Base-by-base conservation (phyloP, 2,797 vertebrate genomes). In the Sandelia bainsii region DNA sequence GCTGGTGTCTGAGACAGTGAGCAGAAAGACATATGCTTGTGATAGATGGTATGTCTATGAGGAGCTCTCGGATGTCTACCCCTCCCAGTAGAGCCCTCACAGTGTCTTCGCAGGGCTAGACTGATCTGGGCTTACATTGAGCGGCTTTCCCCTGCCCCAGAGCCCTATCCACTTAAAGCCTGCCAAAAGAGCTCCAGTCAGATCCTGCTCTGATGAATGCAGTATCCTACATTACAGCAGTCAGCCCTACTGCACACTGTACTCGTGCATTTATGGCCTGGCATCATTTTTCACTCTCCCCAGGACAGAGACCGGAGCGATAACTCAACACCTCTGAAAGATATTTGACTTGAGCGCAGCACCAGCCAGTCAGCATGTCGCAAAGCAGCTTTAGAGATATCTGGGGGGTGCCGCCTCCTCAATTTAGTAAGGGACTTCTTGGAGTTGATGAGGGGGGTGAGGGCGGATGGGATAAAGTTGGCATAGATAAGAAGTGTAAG, bases 61-160 rank as follows among this genome's bases (percentile, higher is more conserved):
- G 83, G 53, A 83, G 73, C 75, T 74, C 66, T 53, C 67, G 67
- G 67, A 84, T 78, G 37, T 66, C 72, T 71, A 57, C 58, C 75
- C 61, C 70, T 66, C 80, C 62, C 62, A 37, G 42, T 45, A 51
- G 75, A 82, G 79, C 59, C 74, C 75, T 69, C 45, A 75, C 79
- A 60, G 76, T 59, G 72, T 85, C 89, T 75, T 89, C 67, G 68
- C 34, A 32, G 75, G 75, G 79, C 80, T 65, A 86, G 85, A 90
- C 86, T 82, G 88, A 92, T 90, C 83, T 72, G 78, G 85, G 85
- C 85, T 90, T 89, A 89, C 66, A 79, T 25, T 87, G 87, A 90
- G 84, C 83, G 61, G 83, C 89, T 90, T 89, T 80, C 59, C 72
- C 62, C 75, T 70, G 60, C 80, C 75, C 78, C 0, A 5, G 73